These are phyloP conservation scores for Noctua pronuba DNA, from an alignment of 2,888 invertebrate species.

Conservation along the genomic window DNA sequence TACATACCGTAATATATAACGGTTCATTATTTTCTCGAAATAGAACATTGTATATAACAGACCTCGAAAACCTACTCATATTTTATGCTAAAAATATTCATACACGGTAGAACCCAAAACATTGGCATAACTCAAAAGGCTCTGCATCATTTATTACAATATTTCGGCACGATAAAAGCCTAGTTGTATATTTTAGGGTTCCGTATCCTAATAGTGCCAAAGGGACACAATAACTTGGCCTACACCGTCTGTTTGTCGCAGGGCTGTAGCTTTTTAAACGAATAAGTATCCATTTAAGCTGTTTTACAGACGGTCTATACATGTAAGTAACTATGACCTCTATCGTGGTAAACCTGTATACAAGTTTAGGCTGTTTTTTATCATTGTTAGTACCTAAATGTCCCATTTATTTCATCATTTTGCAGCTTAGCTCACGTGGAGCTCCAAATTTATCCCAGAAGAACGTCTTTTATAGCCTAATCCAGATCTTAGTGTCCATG, in stretches of 20 bases:
- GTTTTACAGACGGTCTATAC: background rate
- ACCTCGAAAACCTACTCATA: background rate
- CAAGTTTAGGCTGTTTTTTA: background rate
- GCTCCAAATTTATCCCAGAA: background rate
- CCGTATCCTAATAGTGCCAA: background rate
- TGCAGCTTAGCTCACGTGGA: background rate
- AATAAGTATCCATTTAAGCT: background rate
- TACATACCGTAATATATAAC: background rate
- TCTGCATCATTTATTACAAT: background rate
- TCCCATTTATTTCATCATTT: background rate
- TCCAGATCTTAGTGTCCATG: background rate
- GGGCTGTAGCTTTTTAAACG: background rate
- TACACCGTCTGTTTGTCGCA: background rate
- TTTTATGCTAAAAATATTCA: constrained; percentile 32
- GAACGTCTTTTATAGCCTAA: background rate
- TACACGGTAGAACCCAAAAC: constrained; percentile 1
- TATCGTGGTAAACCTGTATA: background rate
- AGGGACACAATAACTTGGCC: background rate
- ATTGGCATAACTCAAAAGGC: background rate
- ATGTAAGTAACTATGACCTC: background rate
- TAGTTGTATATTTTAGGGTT: background rate
- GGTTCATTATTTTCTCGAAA: constrained; percentile 1
- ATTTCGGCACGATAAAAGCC: background rate
- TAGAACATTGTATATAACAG: background rate
- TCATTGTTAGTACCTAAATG: background rate